Conservation (phyloP, 2,888 invertebrate species). For the Oxycera nigricornis region DNA sequence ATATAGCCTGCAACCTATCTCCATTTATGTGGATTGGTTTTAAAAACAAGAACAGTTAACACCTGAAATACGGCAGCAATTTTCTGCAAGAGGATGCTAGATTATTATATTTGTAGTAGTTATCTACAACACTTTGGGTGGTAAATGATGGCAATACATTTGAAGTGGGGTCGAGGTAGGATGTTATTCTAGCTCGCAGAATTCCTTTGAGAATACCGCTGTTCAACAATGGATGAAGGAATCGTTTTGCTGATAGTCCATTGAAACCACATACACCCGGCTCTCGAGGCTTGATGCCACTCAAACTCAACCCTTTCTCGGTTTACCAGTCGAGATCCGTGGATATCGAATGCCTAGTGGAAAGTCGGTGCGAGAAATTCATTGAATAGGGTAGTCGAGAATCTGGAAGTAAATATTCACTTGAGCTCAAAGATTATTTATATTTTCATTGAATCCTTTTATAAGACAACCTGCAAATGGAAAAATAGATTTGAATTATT, state of each 20-base stretch:
- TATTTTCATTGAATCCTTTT: too few species aligned
- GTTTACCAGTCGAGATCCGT: constrained; percentile 26
- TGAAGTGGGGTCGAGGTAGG: not conserved
- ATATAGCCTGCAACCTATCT: constrained; percentile 42
- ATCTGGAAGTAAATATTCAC: too few species aligned
- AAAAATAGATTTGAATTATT: too few species aligned
- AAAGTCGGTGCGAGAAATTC: too few species aligned
- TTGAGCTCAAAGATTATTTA: too few species aligned
- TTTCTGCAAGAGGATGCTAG: constrained; percentile 41
- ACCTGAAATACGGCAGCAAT: constrained; percentile 48
- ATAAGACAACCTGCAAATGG: too few species aligned
- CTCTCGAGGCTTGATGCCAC: constrained; percentile 33
- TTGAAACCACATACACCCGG: constrained; percentile 31
- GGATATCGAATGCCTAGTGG: too few species aligned
- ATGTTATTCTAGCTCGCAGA: constrained; percentile 22
- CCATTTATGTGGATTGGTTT: constrained; percentile 47
- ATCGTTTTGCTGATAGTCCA: constrained; percentile 28
- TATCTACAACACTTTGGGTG: not conserved
- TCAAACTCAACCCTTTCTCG: constrained; percentile 42
- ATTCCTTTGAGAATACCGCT: constrained; percentile 44
- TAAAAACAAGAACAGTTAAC: constrained; percentile 48
- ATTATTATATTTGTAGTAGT: not conserved
- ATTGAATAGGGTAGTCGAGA: too few species aligned
- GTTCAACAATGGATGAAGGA: constrained; percentile 43
- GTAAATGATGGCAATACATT: not conserved